Conservation (phyloP, 2,888 invertebrate species). For the Slavum lentiscoides region DNA sequence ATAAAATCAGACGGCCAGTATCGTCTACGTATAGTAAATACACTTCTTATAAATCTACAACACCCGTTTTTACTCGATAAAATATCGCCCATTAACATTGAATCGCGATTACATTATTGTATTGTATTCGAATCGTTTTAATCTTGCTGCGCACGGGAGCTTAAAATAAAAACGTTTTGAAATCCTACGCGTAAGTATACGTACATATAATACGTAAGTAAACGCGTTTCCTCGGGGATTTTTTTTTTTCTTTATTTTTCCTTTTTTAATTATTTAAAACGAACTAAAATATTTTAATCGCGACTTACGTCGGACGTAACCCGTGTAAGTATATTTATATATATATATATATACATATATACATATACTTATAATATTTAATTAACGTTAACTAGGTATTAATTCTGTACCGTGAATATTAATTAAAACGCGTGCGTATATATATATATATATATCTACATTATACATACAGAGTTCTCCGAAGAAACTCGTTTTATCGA, state of each 20-base stretch:
- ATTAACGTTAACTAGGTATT: constrained; percentile 8
- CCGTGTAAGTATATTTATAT: background rate
- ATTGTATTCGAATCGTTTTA: background rate
- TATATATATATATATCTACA: no score
- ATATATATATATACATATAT: background rate
- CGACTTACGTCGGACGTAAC: background rate
- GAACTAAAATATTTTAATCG: background rate
- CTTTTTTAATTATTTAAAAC: background rate
- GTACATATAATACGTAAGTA: background rate
- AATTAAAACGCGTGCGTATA: background rate
- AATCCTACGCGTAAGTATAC: background rate
- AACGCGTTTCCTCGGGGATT: background rate
- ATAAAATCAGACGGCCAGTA: no score
- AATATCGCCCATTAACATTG: background rate
- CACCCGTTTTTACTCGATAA: background rate
- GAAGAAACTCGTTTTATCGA: background rate
- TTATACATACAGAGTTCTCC: background rate
- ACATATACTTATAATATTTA: background rate
- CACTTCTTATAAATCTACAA: no score
- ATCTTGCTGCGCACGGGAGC: background rate
- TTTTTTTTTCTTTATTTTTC: no score
- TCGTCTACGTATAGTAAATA: no score
- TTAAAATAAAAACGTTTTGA: constrained; percentile 3
- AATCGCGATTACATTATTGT: background rate
- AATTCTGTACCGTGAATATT: constrained; percentile 10